Conservation (phyloP, 2,113 vertebrate species). For the Dasyprocta punctata region DNA sequence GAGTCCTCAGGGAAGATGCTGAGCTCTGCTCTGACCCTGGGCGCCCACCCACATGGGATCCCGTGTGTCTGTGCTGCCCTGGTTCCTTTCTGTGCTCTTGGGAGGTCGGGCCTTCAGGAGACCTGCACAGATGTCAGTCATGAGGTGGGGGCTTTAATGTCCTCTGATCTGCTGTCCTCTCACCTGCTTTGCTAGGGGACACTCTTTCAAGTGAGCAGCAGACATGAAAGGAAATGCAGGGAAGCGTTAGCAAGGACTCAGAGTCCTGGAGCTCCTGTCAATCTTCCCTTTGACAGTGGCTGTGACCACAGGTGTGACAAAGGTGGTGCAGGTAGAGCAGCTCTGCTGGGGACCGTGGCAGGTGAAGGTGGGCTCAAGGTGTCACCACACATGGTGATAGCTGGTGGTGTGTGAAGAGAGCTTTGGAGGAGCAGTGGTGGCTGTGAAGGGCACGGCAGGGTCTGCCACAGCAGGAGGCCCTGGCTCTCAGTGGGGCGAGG, state of each 20-base stretch:
- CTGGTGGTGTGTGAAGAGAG: not conserved
- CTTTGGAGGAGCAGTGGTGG: not conserved
- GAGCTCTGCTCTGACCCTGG: not conserved
- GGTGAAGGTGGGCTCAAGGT: not conserved
- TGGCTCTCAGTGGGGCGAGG: not conserved
- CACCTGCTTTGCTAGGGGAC: not conserved
- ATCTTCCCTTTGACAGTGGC: not conserved
- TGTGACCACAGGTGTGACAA: not conserved
- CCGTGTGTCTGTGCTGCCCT: too few relatives aligned
- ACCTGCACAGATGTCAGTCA: not conserved
- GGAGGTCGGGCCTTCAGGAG: not conserved
- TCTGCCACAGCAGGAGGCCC: not conserved
- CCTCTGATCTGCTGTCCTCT: not conserved
- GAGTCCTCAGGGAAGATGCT: slow-evolving; percentile 5
- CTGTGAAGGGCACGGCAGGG: not conserved
- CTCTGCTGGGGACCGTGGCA: not conserved
- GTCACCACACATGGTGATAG: not conserved
- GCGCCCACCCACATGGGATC: not conserved
- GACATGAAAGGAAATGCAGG: not conserved
- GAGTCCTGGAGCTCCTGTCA: not conserved
- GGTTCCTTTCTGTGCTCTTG: not conserved
- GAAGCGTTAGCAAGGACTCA: not conserved
- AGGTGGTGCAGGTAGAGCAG: not conserved
- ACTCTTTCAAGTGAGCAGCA: not conserved
- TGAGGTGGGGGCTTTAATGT: not conserved